Evolutionary conservation across 2,797 vertebrate genomes (phyloP).

Genomic region (Cyprinodon diabolis): DNA sequence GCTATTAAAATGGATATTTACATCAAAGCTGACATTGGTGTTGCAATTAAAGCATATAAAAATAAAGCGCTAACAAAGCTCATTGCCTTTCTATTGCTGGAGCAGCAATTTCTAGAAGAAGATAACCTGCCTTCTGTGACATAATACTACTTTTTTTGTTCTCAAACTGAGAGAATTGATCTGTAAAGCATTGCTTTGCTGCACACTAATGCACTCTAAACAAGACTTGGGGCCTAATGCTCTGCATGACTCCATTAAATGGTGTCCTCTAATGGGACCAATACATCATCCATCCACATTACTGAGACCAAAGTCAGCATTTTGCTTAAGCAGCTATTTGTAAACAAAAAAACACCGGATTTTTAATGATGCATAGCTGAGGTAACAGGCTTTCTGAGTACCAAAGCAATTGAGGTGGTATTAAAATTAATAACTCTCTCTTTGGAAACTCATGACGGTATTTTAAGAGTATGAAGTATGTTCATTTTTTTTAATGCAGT

Average conservation of each 20-base stretch:
- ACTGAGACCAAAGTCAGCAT: conserved; percentile 36
- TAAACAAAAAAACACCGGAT: conserved; percentile 19
- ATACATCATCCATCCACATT: conserved; percentile 52
- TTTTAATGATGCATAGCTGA: conserved; percentile 57
- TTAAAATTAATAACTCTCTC: conserved; percentile 2
- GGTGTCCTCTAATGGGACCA: conserved; percentile 46
- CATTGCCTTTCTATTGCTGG: not conserved
- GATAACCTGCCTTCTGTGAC: not conserved
- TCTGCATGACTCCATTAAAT: conserved; percentile 27
- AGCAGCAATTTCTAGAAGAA: not conserved
- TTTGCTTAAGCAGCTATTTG: conserved; percentile 35
- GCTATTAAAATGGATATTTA: too few relatives aligned
- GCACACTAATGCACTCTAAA: not conserved
- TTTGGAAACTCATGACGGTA: conserved; percentile 14
- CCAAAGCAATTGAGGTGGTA: not conserved
- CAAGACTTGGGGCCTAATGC: not conserved
- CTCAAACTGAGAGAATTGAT: not conserved
- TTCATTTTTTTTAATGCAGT: conserved; percentile 5
- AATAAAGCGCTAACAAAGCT: not conserved
- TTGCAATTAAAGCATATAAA: too few relatives aligned
- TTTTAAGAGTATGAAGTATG: conserved; percentile 17
- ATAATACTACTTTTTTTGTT: not conserved
- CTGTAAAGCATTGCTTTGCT: not conserved
- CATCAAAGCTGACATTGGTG: not conserved
- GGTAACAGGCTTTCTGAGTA: conserved; percentile 19